phyloP scores from a whole-genome alignment of 1,140 invertebrate species.

The Brachionus plicatilis region DNA sequence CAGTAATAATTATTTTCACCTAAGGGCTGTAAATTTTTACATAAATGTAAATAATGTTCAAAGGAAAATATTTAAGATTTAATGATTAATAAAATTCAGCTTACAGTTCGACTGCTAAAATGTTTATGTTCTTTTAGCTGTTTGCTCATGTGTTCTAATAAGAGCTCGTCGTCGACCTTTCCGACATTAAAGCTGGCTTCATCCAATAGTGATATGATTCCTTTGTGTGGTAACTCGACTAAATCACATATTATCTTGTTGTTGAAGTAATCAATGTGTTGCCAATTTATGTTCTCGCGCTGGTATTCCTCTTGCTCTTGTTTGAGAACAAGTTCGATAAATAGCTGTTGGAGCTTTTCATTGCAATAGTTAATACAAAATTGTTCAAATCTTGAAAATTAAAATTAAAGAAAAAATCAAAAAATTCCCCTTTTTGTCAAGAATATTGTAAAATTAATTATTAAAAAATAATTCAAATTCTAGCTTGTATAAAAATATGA shows the following conservation, averaged over 20 bases:
- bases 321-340: conserved; percentile 88
- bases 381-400: conserved; percentile 71
- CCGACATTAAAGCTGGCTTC: conserved; percentile 89
- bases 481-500: too few relatives aligned
- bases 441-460: too few relatives aligned
- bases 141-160: conserved; percentile 86
- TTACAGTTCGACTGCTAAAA: conserved; percentile 74
- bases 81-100: not conserved
- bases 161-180: conserved; percentile 79
- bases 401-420: too few relatives aligned
- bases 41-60: too few relatives aligned
- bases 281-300: conserved; percentile 70
- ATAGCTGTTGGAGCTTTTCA: conserved; percentile 89
- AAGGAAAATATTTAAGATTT: too few relatives aligned
- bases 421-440: too few relatives aligned
- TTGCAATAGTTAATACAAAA: conserved; percentile 97
- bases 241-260: conserved; percentile 76
- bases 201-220: conserved; percentile 85
- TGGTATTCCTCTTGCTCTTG: conserved; percentile 93
- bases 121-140: conserved; percentile 78
- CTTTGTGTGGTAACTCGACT: conserved; percentile 82
- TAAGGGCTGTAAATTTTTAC: too few relatives aligned
- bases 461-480: too few relatives aligned
- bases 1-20: too few relatives aligned
- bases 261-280: conserved; percentile 75